Base-by-base conservation (phyloP, 2,888 invertebrate genomes). In the Cephus runcator region DNA sequence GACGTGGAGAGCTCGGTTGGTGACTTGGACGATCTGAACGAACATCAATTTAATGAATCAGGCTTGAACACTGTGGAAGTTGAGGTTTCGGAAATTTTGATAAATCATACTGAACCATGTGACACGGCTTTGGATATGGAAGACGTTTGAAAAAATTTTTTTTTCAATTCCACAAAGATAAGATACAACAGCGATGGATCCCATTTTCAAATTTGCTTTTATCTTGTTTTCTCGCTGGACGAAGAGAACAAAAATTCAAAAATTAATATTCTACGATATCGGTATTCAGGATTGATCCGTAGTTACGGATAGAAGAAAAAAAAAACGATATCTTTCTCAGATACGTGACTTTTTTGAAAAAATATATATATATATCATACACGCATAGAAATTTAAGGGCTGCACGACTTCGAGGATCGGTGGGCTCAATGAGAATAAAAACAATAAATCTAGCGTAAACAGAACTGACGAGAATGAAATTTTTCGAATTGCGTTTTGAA, bases 401-500 rank as follows among this genome's bases (percentile, higher is more conserved):
- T 40, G 15, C 4, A 40, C 15, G 40, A 15, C 6, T 6, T 15
- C 15, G 1, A 40, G 40, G 12, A 69, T 30, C 69, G 69, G 1
- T 69, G 33, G 1, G 69, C 69, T 69, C 30, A 30, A 69, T 33
- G 15, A 40, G 40, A 69, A 69, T 2, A 4, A 12, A 69, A 30
- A 33, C 12, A 69, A 69, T 69, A 31, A 69, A 69, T 9, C 69
- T 69, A 69, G 11, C 33, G 31, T 69, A 33, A 30, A 4, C 15
- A 4, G 69, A 68, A 40, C 75, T 35, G 71, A 76, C n/a, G 69
- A 77, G 36, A 78, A 69, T 73, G 73, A 73, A 31, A 69, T 73
- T 78, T 80, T 84, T 82, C 82, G 86, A 86, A 89, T 87, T 88
- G 87, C 87, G 86, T 88, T 89, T 86, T 86, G 82, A 88, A 88